These are phyloP conservation scores for Sylvicola cinctus DNA, from an alignment of 2,888 invertebrate species.

Conservation along the genomic window DNA sequence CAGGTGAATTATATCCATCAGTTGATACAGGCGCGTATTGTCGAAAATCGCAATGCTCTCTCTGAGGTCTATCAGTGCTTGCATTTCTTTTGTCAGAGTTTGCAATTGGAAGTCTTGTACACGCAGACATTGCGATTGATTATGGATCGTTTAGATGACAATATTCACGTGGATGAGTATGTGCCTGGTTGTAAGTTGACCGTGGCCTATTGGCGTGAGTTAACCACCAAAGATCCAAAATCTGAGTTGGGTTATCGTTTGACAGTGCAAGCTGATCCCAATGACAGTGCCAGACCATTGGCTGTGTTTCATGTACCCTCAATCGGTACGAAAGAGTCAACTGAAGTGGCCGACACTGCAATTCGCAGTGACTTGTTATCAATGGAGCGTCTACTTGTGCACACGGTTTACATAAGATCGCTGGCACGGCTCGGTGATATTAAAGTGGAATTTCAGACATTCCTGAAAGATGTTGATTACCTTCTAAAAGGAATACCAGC, in stretches of 20 bases:
- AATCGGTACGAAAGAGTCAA: slow-evolving; percentile 23
- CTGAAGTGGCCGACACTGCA: slow-evolving; percentile 52
- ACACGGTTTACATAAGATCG: slow-evolving; percentile 86
- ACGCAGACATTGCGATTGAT: slow-evolving; percentile 76
- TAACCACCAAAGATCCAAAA: slow-evolving; percentile 38
- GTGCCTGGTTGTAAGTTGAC: slow-evolving; percentile 70
- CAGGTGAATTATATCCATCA: slow-evolving; percentile 90
- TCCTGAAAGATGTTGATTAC: slow-evolving; percentile 49
- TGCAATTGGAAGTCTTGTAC: slow-evolving; percentile 80
- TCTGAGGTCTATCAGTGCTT: slow-evolving; percentile 67
- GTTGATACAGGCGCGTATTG: slow-evolving; percentile 65
- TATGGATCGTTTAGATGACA: slow-evolving; percentile 70
- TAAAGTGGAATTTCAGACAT: slow-evolving; percentile 34
- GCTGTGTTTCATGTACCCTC: slow-evolving; percentile 44
- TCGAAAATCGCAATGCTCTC: slow-evolving; percentile 53
- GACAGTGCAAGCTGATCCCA: slow-evolving; percentile 70
- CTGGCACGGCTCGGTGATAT: slow-evolving; percentile 65
- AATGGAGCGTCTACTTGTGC: slow-evolving; percentile 83
- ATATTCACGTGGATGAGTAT: slow-evolving; percentile 80
- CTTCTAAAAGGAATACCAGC: slow-evolving; percentile 68
- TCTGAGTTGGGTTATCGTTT: slow-evolving; percentile 76
- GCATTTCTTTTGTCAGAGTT: slow-evolving; percentile 83
- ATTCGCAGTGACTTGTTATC: slow-evolving; percentile 81
- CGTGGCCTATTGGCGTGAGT: slow-evolving; percentile 83
- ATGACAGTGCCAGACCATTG: slow-evolving; percentile 56